These are phyloP conservation scores for Anas bahamensis DNA, from an alignment of 2,797 vertebrate species.

Conservation along the genomic window DNA sequence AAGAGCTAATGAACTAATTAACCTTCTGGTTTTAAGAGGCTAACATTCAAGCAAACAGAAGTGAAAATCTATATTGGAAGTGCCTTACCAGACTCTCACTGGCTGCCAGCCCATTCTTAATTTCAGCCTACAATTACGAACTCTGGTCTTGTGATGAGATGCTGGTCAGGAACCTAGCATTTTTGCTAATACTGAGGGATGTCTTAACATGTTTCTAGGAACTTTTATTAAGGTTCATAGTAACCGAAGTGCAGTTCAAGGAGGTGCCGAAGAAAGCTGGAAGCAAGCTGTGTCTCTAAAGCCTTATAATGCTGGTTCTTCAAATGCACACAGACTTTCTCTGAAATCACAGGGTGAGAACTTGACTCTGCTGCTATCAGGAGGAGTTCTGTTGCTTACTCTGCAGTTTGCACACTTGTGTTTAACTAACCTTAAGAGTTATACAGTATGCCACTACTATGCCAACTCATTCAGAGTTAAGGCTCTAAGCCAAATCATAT, in stretches of 20 bases:
- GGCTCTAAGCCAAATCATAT: not conserved
- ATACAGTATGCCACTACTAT: not conserved
- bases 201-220: conserved; percentile 33
- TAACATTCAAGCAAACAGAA: not conserved
- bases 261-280: not conserved
- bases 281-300: not conserved
- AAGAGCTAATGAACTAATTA: conserved; percentile 3
- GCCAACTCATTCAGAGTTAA: too few relatives aligned
- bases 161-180: not conserved
- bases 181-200: conserved; percentile 38
- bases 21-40: not conserved
- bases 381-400: not conserved
- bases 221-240: conserved; percentile 59
- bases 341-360: not conserved
- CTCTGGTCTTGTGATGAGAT: conserved; percentile 1
- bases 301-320: not conserved
- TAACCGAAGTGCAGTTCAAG: conserved; percentile 49
- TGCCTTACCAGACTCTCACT: not conserved
- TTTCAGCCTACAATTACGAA: conserved; percentile 19
- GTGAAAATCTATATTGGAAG: not conserved
- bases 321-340: not conserved
- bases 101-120: conserved; percentile 15
- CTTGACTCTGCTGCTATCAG: not conserved
- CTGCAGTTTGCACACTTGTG: not conserved
- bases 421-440: not conserved